Evolutionary conservation across 1,140 invertebrate genomes (phyloP).

Genomic region (Gryllus bimaculatus): DNA sequence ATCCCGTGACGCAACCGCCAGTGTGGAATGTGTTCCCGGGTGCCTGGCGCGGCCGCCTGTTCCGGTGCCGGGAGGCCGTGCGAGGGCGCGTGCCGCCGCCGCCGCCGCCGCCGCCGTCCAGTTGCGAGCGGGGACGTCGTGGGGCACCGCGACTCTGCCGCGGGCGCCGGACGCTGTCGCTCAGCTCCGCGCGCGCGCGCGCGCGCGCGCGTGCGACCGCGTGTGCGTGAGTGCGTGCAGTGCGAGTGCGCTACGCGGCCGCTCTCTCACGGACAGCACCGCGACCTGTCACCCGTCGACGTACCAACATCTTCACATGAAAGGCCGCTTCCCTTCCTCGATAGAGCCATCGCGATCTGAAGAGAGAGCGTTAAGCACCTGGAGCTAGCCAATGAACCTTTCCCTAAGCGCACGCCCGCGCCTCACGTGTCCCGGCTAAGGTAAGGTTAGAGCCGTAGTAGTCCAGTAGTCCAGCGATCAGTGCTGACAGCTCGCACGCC

Average conservation of each 20-base stretch:
- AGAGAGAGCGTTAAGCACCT: not conserved
- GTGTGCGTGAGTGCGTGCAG: not conserved
- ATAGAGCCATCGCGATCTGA: not conserved
- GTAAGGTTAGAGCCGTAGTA: not conserved
- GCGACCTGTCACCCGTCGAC: not conserved
- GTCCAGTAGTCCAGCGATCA: not conserved
- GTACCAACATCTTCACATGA: not conserved
- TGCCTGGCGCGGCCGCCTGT: not conserved
- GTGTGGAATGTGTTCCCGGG: conserved; percentile 2
- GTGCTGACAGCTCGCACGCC: not conserved
- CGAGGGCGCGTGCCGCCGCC: no score
- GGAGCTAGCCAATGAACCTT: not conserved
- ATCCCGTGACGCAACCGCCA: conserved; percentile 2
- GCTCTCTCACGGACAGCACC: not conserved
- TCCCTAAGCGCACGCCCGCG: not conserved
- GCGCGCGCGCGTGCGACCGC: not conserved
- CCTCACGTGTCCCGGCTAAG: not conserved
- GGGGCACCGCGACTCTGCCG: not conserved
- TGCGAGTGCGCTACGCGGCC: not conserved
- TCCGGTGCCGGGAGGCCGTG: not conserved
- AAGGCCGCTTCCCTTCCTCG: not conserved
- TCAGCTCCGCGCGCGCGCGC: no score
- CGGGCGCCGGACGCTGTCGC: no score
- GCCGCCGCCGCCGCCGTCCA: no score
- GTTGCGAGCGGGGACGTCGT: not conserved